phyloP scores from a whole-genome alignment of 2,888 invertebrate genomes.

The Hoplodrina blanda region DNA sequence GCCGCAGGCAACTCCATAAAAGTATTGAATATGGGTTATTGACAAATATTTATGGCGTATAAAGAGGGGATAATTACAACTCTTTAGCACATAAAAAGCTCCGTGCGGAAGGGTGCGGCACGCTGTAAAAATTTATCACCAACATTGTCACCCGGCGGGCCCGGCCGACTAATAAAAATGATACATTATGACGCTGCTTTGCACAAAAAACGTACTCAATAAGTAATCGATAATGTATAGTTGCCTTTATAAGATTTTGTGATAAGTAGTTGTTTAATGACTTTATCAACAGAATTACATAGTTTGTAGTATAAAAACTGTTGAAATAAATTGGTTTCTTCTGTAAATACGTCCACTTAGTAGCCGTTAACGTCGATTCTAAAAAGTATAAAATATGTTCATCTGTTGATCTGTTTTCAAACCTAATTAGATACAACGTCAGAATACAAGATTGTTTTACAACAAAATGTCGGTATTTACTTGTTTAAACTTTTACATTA shows the following conservation, averaged over 20 bases:
- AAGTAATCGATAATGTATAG: conserved; percentile 57
- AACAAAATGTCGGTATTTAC: conserved; percentile 67
- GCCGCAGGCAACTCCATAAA: conserved; percentile 88
- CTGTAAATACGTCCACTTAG: background rate
- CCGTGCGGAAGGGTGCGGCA: conserved; percentile 84
- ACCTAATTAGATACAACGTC: conserved; percentile 34
- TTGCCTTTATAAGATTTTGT: conserved; percentile 23
- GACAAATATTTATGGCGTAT: conserved; percentile 90
- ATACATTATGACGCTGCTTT: conserved; percentile 66
- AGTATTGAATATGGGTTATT: conserved; percentile 89
- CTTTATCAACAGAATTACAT: conserved; percentile 11
- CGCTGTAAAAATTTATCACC: conserved; percentile 87
- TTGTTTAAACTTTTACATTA: conserved; percentile 81
- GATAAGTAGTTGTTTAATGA: conserved; percentile 13
- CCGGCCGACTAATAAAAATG: conserved; percentile 74
- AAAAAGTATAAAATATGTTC: conserved; percentile 3
- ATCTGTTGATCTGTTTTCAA: conserved; percentile 21
- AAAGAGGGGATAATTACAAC: conserved; percentile 90
- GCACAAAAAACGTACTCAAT: conserved; percentile 64
- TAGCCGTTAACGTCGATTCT: background rate
- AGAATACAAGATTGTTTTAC: conserved; percentile 49
- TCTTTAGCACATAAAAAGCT: conserved; percentile 89
- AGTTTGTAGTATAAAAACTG: background rate
- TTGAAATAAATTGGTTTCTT: background rate
- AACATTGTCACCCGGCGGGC: conserved; percentile 80